Base-by-base conservation (phyloP, 2,797 vertebrate genomes). In the Microctenopoma stevenorrisi region DNA sequence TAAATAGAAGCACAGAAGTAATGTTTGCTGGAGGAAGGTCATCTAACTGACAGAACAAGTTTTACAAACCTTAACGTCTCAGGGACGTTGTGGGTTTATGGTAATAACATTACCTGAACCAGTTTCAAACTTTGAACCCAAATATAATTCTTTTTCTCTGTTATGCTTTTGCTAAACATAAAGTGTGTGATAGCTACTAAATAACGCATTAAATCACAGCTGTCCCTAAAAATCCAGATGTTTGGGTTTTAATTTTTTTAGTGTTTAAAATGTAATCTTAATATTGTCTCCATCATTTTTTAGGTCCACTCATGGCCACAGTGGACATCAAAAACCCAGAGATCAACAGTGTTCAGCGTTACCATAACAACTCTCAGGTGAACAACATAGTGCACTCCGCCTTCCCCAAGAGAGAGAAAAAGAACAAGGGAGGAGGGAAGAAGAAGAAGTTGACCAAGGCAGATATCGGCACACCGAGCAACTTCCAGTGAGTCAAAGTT, bases 311-410 rank as follows among this genome's bases (percentile, higher is more conserved):
- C 54, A 99, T 99, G 96, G 97, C 97, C 63, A 99, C 98, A 0
- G 95, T 98, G 69, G 97, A 99, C 89, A 99, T 99, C 79, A 99
- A 96, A 92, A 98, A 98, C 90, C 97, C 97, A 2, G 98, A 98
- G 94, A 99, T 99, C 86, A 96, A 91, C 90, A 96, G 88, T 54
- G 92, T 92, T 78, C 92, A 94, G 48, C 92, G 93, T 57, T 90
- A 61, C 76, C 95, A 95, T 83, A 97, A 95, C 93, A 92, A 95
- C 89, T 83, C 95, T 80, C 96, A 97, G 95, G 63, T 96, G 86
- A 98, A 97, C 93, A 96, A 96, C 88, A 95, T 97, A 10, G 88
- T 96, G 43, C 95, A 95, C 89, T 94, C 93, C 87, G 93, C 93
- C n/a, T 95, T 98, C 87, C 94, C 90, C 88, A 97, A 95, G 95